phyloP scores from a whole-genome alignment of 2,888 invertebrate species.

The Oxytorus armatus region DNA sequence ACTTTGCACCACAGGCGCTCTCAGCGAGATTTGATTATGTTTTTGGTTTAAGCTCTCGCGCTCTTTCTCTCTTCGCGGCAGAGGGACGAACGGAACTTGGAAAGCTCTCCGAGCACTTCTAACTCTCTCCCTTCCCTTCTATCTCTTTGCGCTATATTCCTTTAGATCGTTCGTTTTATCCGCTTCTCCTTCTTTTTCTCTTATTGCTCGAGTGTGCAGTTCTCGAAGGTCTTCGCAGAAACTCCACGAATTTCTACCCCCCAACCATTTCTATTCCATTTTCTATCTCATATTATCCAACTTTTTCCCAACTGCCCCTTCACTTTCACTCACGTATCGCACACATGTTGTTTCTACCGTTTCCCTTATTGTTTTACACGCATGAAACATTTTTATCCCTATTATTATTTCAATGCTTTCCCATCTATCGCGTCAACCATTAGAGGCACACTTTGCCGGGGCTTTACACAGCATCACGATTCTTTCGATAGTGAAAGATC shows the following conservation, averaged over 20 bases:
- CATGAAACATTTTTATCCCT: slow-evolving; percentile 9
- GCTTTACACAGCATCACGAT: slow-evolving; percentile 13
- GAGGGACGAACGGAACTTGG: slow-evolving; percentile 24
- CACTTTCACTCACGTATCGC: slow-evolving; percentile 25
- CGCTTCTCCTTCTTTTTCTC: slow-evolving; percentile 20
- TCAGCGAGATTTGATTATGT: slow-evolving; percentile 84
- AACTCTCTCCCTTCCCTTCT: slow-evolving; percentile 5
- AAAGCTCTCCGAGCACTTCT: slow-evolving; percentile 51
- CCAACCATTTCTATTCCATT: slow-evolving; percentile 26
- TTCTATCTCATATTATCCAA: slow-evolving; percentile 4
- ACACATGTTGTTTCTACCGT: slow-evolving; percentile 10
- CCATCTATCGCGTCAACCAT: slow-evolving; percentile 57
- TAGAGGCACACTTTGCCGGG: slow-evolving; percentile 60
- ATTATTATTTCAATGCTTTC: slow-evolving; percentile 59
- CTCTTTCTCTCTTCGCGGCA: slow-evolving; percentile 1
- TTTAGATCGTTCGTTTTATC: slow-evolving; percentile 30
- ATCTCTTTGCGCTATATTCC: slow-evolving; percentile 19
- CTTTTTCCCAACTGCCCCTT: slow-evolving; percentile 6
- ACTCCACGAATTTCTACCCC: slow-evolving; percentile 27
- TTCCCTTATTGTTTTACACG: neutral
- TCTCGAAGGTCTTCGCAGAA: slow-evolving; percentile 10
- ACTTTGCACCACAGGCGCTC: slow-evolving; percentile 83
- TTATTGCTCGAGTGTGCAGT: slow-evolving; percentile 27
- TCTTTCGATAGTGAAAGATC: slow-evolving; percentile 36
- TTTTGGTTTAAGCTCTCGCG: slow-evolving; percentile 81